A percentile compares a stretch with the other conserved stretches of the same genome.
Evolutionary conservation across 1,140 invertebrate genomes (phyloP).

Genomic region (Patella vulgata): DNA sequence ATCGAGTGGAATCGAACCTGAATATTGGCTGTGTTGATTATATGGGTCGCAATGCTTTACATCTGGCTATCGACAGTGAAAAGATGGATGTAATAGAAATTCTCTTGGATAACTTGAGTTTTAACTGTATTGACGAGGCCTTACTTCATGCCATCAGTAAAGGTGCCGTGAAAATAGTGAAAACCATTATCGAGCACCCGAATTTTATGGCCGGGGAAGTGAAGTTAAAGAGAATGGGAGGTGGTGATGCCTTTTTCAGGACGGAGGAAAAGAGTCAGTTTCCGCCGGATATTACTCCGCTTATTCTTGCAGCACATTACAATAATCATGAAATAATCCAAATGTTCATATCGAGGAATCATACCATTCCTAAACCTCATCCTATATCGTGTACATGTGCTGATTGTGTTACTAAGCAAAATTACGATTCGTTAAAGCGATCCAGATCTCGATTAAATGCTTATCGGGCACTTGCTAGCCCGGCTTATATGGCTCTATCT

Average conservation of each 20-base stretch:
- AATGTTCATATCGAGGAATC: constrained; percentile 65
- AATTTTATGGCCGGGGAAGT: constrained; percentile 64
- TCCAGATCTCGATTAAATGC: constrained; percentile 65
- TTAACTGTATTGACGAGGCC: constrained; percentile 64
- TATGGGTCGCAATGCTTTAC: constrained; percentile 62
- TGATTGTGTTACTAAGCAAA: constrained; percentile 69
- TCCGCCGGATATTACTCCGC: constrained; percentile 63
- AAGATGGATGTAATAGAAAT: constrained; percentile 63
- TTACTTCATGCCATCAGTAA: constrained; percentile 66
- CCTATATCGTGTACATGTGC: constrained; percentile 71
- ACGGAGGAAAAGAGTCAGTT: constrained; percentile 62
- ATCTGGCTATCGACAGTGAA: constrained; percentile 65
- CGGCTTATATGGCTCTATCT: constrained; percentile 74
- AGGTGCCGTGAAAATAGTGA: constrained; percentile 63
- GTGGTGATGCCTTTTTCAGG: constrained; percentile 58
- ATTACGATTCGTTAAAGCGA: constrained; percentile 62
- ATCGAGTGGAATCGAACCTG: constrained; percentile 47
- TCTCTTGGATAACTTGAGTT: constrained; percentile 56
- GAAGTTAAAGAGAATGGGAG: constrained; percentile 55
- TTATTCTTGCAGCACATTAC: constrained; percentile 65
- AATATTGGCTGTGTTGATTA: constrained; percentile 64
- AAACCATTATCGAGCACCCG: constrained; percentile 64
- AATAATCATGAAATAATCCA: constrained; percentile 67
- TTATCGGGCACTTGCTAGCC: constrained; percentile 65
- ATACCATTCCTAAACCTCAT: constrained; percentile 71